Evolutionary conservation across 2,888 invertebrate species (phyloP).

Genomic region (Drosophila fulvimacula): DNA sequence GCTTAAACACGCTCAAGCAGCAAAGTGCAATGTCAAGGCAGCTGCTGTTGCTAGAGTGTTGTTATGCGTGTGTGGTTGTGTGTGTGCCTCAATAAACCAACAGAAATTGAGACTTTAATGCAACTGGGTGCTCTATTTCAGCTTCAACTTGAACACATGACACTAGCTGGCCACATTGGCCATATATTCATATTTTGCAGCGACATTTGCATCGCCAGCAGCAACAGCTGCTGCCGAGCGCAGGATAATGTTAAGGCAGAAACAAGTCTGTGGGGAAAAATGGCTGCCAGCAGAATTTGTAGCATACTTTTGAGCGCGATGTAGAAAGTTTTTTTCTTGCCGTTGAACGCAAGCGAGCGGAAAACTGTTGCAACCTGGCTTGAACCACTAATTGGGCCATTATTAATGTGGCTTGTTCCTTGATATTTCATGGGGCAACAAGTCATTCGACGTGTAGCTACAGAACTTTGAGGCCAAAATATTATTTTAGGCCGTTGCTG

Average conservation of each 20-base stretch:
- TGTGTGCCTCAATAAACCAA: slow-evolving; percentile 10
- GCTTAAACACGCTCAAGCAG: neutral
- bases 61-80: neutral
- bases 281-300: slow-evolving; percentile 32
- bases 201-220: slow-evolving; percentile 37
- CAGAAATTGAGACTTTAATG: slow-evolving; percentile 43
- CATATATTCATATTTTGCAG: slow-evolving; percentile 67
- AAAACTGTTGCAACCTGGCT: slow-evolving; percentile 35
- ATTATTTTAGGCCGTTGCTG: slow-evolving; percentile 37
- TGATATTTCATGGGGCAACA: slow-evolving; percentile 55
- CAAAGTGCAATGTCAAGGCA: neutral
- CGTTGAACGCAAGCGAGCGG: slow-evolving; percentile 13
- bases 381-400: slow-evolving; percentile 70
- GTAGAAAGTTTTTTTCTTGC: slow-evolving; percentile 14
- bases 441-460: slow-evolving; percentile 49
- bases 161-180: slow-evolving; percentile 20
- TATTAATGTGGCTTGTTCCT: slow-evolving; percentile 57
- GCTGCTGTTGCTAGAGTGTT: neutral
- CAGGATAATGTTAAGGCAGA: slow-evolving; percentile 5
- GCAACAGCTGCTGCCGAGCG: slow-evolving; percentile 1
- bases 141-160: neutral
- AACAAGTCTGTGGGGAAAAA: slow-evolving; percentile 13
- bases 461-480: slow-evolving; percentile 35
- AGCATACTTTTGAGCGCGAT: slow-evolving; percentile 47
- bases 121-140: slow-evolving; percentile 28